phyloP scores from a whole-genome alignment of 2,113 vertebrate genomes.

The Galeopterus variegatus region DNA sequence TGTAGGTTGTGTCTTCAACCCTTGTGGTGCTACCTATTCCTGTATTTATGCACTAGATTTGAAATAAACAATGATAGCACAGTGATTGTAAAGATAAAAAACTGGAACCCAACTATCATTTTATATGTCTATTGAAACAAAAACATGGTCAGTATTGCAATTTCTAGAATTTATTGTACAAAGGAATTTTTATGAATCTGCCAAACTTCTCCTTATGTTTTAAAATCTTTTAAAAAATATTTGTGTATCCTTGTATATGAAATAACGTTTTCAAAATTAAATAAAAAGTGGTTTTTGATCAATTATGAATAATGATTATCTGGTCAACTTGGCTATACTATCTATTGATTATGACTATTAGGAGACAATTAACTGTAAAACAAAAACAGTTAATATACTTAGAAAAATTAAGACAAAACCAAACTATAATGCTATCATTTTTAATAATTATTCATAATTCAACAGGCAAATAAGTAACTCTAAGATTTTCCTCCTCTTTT shows the following conservation, averaged over 20 bases:
- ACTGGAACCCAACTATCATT: neutral
- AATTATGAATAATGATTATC: neutral
- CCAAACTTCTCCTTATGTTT: neutral
- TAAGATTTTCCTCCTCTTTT: neutral
- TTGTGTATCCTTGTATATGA: neutral
- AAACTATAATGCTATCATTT: neutral
- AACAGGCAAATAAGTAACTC: neutral
- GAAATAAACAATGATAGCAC: neutral
- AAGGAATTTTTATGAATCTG: neutral
- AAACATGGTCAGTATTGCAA: neutral
- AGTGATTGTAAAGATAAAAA: neutral
- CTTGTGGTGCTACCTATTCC: neutral
- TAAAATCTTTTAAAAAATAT: neutral
- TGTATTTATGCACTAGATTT: neutral
- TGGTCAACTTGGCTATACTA: neutral
- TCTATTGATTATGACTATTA: neutral
- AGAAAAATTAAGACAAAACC: neutral
- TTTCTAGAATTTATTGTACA: neutral
- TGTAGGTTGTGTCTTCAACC: neutral
- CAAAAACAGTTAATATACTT: neutral
- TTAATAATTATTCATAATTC: neutral
- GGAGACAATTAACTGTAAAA: neutral
- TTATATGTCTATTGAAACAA: neutral
- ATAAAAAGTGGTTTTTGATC: neutral
- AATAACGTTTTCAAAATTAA: neutral